Evolutionary conservation across 2,113 vertebrate species (phyloP).

Genomic region (Pollachius pollachius): DNA sequence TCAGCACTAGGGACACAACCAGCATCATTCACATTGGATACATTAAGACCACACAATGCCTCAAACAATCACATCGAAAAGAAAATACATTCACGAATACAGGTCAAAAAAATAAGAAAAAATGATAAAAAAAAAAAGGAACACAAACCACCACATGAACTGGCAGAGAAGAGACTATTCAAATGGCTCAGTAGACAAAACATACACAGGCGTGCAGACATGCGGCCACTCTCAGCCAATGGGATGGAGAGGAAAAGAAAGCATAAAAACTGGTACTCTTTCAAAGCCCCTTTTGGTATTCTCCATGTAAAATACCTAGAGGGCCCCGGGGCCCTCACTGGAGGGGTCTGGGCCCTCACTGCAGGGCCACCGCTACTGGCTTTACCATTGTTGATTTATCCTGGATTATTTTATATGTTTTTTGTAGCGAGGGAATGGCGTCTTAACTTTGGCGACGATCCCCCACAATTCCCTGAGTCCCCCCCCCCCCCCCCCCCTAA

Average conservation of each 20-base stretch:
- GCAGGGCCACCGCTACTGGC: too few species aligned
- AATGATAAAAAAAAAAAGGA: slow-evolving; percentile 17
- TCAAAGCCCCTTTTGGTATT: not conserved
- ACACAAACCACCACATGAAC: slow-evolving; percentile 46
- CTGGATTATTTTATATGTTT: not conserved
- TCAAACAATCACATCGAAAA: slow-evolving; percentile 35
- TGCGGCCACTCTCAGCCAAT: slow-evolving; percentile 24
- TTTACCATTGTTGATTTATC: too few species aligned
- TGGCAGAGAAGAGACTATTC: slow-evolving; percentile 18
- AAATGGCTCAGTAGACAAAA: too few species aligned
- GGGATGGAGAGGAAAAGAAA: slow-evolving; percentile 3
- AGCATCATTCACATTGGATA: too few species aligned
- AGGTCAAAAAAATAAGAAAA: slow-evolving; percentile 24
- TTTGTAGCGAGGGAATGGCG: too few species aligned
- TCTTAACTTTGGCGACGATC: not conserved
- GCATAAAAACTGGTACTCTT: too few species aligned
- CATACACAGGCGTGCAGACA: too few species aligned
- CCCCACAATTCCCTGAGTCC: slow-evolving; percentile 72
- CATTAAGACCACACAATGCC: slow-evolving; percentile 4
- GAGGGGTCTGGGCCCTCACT: too few species aligned
- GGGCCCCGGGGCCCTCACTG: too few species aligned
- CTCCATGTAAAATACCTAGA: not conserved
- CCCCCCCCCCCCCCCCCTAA: slow-evolving; percentile 22
- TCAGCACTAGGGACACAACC: not conserved
- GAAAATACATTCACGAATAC: slow-evolving; percentile 75